These are phyloP conservation scores for Apodemia hepburni DNA, from an alignment of 2,888 invertebrate genomes.

Conservation along the genomic window DNA sequence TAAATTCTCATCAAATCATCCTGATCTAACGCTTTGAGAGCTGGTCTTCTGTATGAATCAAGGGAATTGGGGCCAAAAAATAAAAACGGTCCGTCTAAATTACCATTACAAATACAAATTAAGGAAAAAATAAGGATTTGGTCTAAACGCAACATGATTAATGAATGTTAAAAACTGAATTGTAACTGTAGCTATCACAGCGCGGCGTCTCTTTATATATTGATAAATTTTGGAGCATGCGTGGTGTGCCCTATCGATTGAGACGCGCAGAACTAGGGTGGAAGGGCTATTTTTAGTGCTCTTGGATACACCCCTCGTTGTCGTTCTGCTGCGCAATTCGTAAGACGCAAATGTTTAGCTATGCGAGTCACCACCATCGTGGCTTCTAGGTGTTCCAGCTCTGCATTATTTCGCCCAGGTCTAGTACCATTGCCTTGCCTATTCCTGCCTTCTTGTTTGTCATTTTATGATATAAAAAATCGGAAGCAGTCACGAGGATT, in stretches of 20 bases:
- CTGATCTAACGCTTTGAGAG: constrained; percentile 73
- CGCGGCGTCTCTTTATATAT: background rate
- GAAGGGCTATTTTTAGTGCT: constrained; percentile 10
- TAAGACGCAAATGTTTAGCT: no score
- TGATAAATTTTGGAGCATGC: background rate
- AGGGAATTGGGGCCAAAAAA: constrained; percentile 80
- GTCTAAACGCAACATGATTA: constrained; percentile 7
- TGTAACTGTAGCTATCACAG: background rate
- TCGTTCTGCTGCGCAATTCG: no score
- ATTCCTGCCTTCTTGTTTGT: no score
- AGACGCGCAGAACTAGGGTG: background rate
- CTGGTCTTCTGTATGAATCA: constrained; percentile 66
- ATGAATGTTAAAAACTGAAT: background rate
- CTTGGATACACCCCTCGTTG: no score
- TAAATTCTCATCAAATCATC: constrained; percentile 80
- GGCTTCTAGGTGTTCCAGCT: no score
- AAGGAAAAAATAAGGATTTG: background rate
- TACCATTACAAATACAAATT: constrained; percentile 31
- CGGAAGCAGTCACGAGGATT: no score
- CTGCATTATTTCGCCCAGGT: no score
- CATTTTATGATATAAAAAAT: no score
- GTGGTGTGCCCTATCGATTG: background rate
- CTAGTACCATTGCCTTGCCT: no score
- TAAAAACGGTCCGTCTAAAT: constrained; percentile 80
- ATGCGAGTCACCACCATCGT: no score